Evolutionary conservation across 2,888 invertebrate genomes (phyloP), one percentile per base, ranked within the genome.

Genomic region (Mesorhabditis sp.): DNA sequence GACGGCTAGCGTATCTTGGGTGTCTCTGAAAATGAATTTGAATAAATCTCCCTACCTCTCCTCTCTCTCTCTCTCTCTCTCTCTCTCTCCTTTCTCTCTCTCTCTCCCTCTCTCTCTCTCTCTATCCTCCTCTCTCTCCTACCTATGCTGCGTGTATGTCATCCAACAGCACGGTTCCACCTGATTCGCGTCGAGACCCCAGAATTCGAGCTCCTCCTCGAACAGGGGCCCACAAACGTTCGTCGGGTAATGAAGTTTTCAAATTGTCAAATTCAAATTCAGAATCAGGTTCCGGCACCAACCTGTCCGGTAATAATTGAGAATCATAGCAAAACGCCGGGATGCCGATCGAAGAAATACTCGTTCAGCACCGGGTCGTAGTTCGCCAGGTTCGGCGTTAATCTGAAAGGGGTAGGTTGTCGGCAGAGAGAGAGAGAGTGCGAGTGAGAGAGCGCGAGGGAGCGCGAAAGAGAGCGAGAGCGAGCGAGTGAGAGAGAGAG

Each of bases 121-220:
- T 50, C n/a, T 50, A n/a, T 13, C n/a, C 2, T 2, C 2, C 7
- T 13, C 2, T 50, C n/a, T 50, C n/a, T n/a, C 42, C 84, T 86
- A 93, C 92, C 76, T 92, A 79, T 88, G 88, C 66, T 86, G 86
- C 4, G 89, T 90, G 83, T 98, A 98, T 6, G 97, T 98, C 96
- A 97, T 97, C 97, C 97, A 97, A 70, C 80, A 98, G 88, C 97
- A 98, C 4, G 97, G 97, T 87, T 97, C 96, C 83, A 97, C 96
- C 72, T 98, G 97, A 89, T 98, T 98, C 58, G 97, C 93, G 87
- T 98, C 97, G 80, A 98, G 90, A 13, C 97, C 97, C 97, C 97
- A 97, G 88, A 95, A 98, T 88, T 97, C 97, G 80, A 98, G 90
- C 87, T 98, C 98, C 87, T 97, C 97, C 87, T 98, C 98, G 87